Conservation (phyloP, 64 coral and sea anemone species). For the Porites lutea region DNA sequence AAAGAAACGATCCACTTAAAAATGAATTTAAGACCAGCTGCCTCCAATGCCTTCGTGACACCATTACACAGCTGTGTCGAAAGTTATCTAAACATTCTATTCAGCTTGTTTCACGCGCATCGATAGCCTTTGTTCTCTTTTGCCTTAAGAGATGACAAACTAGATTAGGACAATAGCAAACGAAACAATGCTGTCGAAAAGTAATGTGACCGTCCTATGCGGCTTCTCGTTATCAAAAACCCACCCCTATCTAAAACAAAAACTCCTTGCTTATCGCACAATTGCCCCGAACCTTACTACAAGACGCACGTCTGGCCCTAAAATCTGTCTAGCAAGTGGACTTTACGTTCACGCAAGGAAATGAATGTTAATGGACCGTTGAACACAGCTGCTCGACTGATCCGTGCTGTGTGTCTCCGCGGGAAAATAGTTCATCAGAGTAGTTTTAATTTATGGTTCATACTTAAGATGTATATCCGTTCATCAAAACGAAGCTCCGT, state of each 20-base stretch:
- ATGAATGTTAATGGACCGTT: not conserved
- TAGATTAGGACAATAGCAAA: constrained; percentile 23
- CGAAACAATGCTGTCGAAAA: not conserved
- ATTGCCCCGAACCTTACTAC: not conserved
- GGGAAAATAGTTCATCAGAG: too few species aligned
- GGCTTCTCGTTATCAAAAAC: constrained; percentile 9
- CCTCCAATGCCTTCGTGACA: not conserved
- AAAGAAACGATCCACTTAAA: constrained; percentile 38
- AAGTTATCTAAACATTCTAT: constrained; percentile 57
- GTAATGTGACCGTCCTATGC: not conserved
- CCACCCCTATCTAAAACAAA: not conserved
- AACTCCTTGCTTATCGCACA: constrained; percentile 53
- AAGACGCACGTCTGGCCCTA: not conserved
- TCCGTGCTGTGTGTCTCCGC: not conserved
- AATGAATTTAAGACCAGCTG: constrained; percentile 19
- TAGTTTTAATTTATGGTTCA: too few species aligned
- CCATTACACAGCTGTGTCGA: constrained; percentile 11
- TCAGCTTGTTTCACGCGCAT: not conserved
- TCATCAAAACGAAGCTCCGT: not conserved
- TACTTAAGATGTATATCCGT: too few species aligned
- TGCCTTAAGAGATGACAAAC: constrained; percentile 26
- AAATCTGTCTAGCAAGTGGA: not conserved
- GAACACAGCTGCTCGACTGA: not conserved
- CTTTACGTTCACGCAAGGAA: not conserved
- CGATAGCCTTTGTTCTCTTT: not conserved